A percentile compares a stretch with the other conserved stretches of the same genome.
Conservation (phyloP, 2,888 invertebrate species). For the Acrocera orbiculus region DNA sequence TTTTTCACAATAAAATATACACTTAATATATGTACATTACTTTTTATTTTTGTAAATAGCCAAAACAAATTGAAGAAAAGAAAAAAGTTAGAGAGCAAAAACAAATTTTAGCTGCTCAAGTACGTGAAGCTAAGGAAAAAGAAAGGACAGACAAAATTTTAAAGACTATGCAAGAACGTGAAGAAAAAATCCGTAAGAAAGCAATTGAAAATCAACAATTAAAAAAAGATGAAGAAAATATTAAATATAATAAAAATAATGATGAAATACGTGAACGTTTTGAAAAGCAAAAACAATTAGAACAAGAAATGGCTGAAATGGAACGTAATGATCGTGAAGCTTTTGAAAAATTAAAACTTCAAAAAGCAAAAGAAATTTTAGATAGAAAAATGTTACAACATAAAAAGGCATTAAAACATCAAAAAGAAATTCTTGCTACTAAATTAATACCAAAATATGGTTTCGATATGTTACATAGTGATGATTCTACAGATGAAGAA, state of each 20-base stretch:
- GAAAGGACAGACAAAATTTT: constrained; percentile 26
- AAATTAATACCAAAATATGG: constrained; percentile 17
- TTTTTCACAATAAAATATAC: too few species aligned
- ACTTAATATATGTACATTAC: too few species aligned
- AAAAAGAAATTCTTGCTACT: background rate
- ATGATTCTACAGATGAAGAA: constrained; percentile 32
- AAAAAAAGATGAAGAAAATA: constrained; percentile 24
- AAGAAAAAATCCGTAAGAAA: constrained; percentile 25
- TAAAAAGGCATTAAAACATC: background rate
- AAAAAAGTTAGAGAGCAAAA: constrained; percentile 28
- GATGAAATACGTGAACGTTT: constrained; percentile 1
- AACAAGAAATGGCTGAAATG: constrained; percentile 14
- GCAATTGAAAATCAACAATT: constrained; percentile 22
- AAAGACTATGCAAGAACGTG: constrained; percentile 25
- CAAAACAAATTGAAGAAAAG: constrained; percentile 24
- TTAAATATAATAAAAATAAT: constrained; percentile 19
- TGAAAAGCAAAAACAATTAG: constrained; percentile 11
- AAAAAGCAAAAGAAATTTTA: constrained; percentile 12
- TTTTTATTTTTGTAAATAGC: background rate
- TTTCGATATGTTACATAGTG: constrained; percentile 30
- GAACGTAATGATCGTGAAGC: constrained; percentile 21
- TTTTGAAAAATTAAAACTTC: constrained; percentile 19
- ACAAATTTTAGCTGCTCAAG: constrained; percentile 23
- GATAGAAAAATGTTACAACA: background rate
- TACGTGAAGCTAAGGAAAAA: constrained; percentile 27